Conservation (phyloP, 2,888 invertebrate species). For the Drosophila fulvimacula region DNA sequence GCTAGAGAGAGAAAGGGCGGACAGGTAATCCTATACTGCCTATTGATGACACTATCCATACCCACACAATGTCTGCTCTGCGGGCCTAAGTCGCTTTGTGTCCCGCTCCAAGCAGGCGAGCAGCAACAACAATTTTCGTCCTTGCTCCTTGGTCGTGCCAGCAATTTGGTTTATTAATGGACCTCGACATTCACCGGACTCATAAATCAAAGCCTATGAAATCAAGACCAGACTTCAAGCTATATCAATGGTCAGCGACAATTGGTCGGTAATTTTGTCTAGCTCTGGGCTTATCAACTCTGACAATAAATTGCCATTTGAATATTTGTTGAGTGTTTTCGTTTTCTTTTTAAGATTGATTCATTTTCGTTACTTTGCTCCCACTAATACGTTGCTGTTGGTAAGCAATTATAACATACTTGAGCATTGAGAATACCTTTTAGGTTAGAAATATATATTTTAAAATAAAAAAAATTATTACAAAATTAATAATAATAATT, state of each 20-base stretch:
- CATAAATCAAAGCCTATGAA: conserved; percentile 55
- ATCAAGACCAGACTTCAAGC: conserved; percentile 37
- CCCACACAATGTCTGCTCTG: conserved; percentile 24
- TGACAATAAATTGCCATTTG: background rate
- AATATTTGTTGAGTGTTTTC: background rate
- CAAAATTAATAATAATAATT: too few relatives aligned
- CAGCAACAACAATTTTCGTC: conserved; percentile 20
- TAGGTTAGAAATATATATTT: too few relatives aligned
- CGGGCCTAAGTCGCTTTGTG: conserved; percentile 11
- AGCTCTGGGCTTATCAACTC: background rate
- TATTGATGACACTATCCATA: conserved; percentile 52
- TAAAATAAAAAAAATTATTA: too few relatives aligned
- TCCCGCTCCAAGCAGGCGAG: conserved; percentile 16
- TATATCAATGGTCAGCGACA: conserved; percentile 18
- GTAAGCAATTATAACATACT: background rate
- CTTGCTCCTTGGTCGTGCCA: conserved; percentile 13
- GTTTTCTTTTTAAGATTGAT: background rate
- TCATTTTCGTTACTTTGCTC: background rate
- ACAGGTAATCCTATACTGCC: conserved; percentile 20
- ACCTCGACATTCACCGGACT: conserved; percentile 30
- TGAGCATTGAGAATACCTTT: too few relatives aligned
- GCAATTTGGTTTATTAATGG: conserved; percentile 59
- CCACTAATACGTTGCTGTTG: background rate
- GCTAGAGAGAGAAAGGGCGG: background rate
- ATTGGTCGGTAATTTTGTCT: conserved; percentile 10